phyloP scores from a whole-genome alignment of 2,113 vertebrate genomes.

The Tyrannus savana region DNA sequence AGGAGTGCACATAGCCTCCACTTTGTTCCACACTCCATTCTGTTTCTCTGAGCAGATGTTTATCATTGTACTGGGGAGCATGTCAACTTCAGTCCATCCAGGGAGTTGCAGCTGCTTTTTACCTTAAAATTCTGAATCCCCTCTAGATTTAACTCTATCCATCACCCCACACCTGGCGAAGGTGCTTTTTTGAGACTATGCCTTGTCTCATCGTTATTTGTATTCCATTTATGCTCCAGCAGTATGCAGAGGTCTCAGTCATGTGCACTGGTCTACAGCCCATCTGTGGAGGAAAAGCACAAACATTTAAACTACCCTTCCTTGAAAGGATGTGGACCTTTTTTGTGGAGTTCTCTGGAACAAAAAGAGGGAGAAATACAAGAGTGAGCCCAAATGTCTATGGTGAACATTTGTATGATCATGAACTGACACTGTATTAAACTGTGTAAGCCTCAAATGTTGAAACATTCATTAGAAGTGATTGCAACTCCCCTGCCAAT shows the following conservation, averaged over 20 bases:
- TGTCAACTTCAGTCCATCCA: too few species aligned
- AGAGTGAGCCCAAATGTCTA: not conserved
- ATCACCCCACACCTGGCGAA: not conserved
- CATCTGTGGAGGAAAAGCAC: not conserved
- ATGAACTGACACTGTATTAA: not conserved
- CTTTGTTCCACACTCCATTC: too few species aligned
- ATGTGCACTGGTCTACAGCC: not conserved
- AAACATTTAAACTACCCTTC: not conserved
- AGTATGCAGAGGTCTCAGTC: not conserved
- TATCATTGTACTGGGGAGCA: too few species aligned
- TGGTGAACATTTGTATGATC: not conserved
- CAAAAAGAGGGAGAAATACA: not conserved
- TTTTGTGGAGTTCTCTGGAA: not conserved
- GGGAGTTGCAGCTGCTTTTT: too few species aligned
- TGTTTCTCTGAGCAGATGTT: too few species aligned
- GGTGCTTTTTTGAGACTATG: not conserved
- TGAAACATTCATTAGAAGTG: not conserved
- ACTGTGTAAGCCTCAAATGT: not conserved
- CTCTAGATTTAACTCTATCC: too few species aligned
- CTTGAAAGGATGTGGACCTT: not conserved
- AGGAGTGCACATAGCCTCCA: too few species aligned
- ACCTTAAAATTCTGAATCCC: too few species aligned
- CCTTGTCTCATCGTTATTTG: not conserved
- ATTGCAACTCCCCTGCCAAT: not conserved
- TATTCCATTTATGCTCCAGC: not conserved